Evolutionary conservation across 2,888 invertebrate species (phyloP).

Genomic region (Campoletis raptor): DNA sequence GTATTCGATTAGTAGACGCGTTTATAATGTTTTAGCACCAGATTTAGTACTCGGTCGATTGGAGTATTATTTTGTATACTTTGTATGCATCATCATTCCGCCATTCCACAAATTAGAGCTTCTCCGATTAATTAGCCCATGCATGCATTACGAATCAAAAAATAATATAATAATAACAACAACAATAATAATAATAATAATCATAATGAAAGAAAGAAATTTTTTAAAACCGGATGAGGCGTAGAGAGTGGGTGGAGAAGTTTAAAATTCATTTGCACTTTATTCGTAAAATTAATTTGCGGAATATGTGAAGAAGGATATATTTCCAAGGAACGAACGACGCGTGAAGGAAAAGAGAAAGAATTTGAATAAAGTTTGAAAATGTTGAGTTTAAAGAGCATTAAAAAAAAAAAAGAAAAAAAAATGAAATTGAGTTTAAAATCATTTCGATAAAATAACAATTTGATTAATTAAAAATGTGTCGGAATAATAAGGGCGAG

Average conservation of each 20-base stretch:
- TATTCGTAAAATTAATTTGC: conserved; percentile 26
- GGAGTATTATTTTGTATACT: conserved; percentile 42
- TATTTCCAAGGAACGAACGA: neutral
- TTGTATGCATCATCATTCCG: conserved; percentile 57
- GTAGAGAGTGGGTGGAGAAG: conserved; percentile 19
- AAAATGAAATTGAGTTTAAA: neutral
- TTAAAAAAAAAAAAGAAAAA: neutral
- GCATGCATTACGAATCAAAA: conserved; percentile 67
- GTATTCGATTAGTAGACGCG: conserved; percentile 57
- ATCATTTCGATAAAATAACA: neutral
- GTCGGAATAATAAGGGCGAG: neutral
- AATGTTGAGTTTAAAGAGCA: neutral
- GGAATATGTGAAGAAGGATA: conserved; percentile 2
- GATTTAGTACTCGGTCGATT: conserved; percentile 30
- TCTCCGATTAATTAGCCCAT: conserved; percentile 67
- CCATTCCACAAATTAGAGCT: conserved; percentile 61
- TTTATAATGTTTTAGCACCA: conserved; percentile 33
- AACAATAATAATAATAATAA: neutral
- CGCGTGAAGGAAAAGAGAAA: neutral
- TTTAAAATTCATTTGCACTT: conserved; percentile 30
- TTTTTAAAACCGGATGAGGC: conserved; percentile 23
- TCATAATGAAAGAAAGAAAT: conserved; percentile 37
- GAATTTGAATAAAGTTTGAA: neutral
- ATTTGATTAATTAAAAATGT: neutral
- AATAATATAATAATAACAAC: conserved; percentile 21